Conservation (phyloP, 2,113 vertebrate species). For the Haemorhous mexicanus region DNA sequence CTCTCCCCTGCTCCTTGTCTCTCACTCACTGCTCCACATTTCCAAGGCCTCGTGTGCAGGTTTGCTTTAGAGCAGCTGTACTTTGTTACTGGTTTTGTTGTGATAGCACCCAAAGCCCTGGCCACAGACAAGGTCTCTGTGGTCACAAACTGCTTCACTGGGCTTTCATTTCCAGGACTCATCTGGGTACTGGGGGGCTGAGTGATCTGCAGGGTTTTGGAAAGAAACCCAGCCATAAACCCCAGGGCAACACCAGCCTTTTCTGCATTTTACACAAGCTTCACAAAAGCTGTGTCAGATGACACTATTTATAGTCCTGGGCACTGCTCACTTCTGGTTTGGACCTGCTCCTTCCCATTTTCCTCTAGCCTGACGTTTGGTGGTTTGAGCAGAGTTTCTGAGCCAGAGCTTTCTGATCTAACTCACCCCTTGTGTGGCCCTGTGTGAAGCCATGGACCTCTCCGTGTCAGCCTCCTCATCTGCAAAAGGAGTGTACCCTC, state of each 20-base stretch:
- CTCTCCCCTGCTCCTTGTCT: neutral
- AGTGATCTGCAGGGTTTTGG: neutral
- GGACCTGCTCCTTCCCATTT: neutral
- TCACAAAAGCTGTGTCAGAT: neutral
- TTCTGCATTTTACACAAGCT: neutral
- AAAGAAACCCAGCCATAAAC: neutral
- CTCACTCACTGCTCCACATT: neutral
- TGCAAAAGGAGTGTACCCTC: neutral
- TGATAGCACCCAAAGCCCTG: neutral
- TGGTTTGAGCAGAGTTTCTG: neutral
- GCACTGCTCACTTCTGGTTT: neutral
- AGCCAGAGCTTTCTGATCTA: neutral
- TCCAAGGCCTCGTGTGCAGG: fast-evolving
- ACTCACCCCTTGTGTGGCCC: neutral
- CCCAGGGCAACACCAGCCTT: neutral
- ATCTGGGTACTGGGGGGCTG: neutral
- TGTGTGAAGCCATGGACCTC: fast-evolving
- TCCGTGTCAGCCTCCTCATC: neutral
- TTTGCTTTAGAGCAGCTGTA: neutral
- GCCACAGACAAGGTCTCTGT: neutral
- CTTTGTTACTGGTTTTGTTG: neutral
- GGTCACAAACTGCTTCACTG: neutral
- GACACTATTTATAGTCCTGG: constrained; percentile 27
- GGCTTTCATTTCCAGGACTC: neutral
- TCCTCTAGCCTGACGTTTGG: neutral